phyloP scores from a whole-genome alignment of 2,888 invertebrate species.

The Diaprepes abbreviatus region DNA sequence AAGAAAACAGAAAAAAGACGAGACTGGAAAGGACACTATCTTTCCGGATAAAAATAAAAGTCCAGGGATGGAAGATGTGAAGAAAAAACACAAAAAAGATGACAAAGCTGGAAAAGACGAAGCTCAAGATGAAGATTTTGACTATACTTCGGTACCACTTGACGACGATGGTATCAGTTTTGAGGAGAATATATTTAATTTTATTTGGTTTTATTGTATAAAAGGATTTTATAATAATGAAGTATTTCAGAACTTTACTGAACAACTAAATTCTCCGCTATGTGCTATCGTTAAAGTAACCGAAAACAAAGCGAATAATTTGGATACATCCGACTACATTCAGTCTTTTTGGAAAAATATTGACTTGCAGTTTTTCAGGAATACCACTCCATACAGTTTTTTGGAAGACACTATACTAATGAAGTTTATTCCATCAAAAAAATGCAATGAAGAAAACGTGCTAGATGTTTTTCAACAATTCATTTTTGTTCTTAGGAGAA shows the following conservation, averaged over 20 bases:
- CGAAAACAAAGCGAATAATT: background rate
- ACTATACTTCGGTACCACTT: slow-evolving; percentile 51
- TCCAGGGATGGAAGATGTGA: slow-evolving; percentile 21
- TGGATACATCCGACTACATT: background rate
- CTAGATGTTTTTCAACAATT: slow-evolving; percentile 51
- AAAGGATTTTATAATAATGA: slow-evolving; percentile 53
- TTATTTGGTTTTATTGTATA: slow-evolving; percentile 56
- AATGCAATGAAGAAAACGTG: slow-evolving; percentile 1
- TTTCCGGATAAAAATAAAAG: slow-evolving; percentile 15
- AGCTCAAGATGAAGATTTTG: slow-evolving; percentile 37
- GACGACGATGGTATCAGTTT: slow-evolving; percentile 53
- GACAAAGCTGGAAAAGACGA: slow-evolving; percentile 14
- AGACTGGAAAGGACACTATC: background rate
- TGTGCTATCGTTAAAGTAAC: slow-evolving; percentile 52
- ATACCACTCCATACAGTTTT: slow-evolving; percentile 32
- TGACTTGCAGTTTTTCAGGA: slow-evolving; percentile 43
- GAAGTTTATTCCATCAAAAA: slow-evolving; percentile 47
- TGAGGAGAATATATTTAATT: slow-evolving; percentile 56
- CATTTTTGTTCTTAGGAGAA: slow-evolving; percentile 50
- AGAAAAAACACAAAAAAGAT: slow-evolving; percentile 41
- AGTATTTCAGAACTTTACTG: slow-evolving; percentile 50
- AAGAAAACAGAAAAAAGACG: slow-evolving; percentile 47
- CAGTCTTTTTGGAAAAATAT: slow-evolving; percentile 48
- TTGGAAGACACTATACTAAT: slow-evolving; percentile 56
- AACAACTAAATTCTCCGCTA: slow-evolving; percentile 49